Evolutionary conservation across 2,797 vertebrate genomes (phyloP), one percentile per base, ranked within the genome.

Genomic region (Rhincodon typus): DNA sequence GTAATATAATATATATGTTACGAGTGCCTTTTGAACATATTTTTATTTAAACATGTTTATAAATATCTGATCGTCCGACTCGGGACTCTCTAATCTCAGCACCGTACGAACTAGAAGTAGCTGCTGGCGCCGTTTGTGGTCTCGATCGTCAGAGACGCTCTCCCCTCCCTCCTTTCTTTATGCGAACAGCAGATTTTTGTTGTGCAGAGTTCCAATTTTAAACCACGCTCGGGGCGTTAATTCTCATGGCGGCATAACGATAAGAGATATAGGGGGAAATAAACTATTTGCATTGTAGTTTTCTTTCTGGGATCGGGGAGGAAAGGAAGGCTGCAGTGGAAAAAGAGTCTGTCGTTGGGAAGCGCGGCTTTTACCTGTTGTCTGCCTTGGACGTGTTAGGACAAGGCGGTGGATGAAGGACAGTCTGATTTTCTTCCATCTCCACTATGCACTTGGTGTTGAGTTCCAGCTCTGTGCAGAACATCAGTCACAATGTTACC

Each of bases 381-480:
- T 99, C 98, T 97, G 98, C 98, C 97, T 98, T 98, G 96, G 99
- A 99, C 84, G 96, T 96, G 97, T 98, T 98, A 57, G 98, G 97
- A 96, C 97, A 98, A 96, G 99, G 98, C 95, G 99, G 99, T 50
- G 99, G 98, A 97, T 99, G 98, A 96, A 99, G 98, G 94, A 99
- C 97, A 2, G 99, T 99, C 96, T 99, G 99, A 96, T 99, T 99
- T 96, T 99, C 98, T 97, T 99, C 98, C 99, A 99, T 99, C 94
- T 99, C 99, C 98, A 99, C 98, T 97, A 99, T 98, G 97, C 99
- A 99, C 98, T 99, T 99, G 96, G 99, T 99, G 96, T 98, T 99
- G 97, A 99, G 98, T 96, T 99, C 99, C 97, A 99, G 98, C 97
- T 99, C 99, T 99, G 72, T 77, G 98, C 96, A 98, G 97, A 93